Base-by-base conservation (phyloP, 2,113 vertebrate species). In the Siniperca chuatsi region DNA sequence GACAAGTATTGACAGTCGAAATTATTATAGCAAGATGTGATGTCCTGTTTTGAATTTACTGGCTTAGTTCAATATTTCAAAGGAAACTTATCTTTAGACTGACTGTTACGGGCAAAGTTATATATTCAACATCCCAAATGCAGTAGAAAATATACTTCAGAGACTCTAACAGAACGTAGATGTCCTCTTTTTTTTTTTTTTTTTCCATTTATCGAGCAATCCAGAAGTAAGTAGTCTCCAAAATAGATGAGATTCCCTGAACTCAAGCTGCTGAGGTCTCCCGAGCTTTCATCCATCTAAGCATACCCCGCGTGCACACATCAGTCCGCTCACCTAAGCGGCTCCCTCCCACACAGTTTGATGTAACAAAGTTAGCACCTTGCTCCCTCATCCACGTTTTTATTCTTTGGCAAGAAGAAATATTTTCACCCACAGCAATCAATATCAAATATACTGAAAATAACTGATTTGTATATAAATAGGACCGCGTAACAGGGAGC, bases 361-460 rank as follows among this genome's bases (percentile, higher is more conserved):
- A 82, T 64, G 62, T 48, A 83, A 79, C 77, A 78, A 57, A 82
- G 75, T 82, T 48, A 65, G 37, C 46, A 11, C 62, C 58, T 60
- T 46, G 13, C n/a, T 65, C 80, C 70, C 76, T 75, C 76, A 54
- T 20, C 33, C 68, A n/a, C 0, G 6, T 23, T 79, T 83, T 83
- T 52, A 72, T 81, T 81, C 58, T 62, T 37, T 75, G 70, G 76
- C 68, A 52, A n/a, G 66, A 54, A 69, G 58, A 66, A 60, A 64
- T 71, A 50, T 82, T 75, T 91, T 86, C 73, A 73, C 72, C 79
- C 68, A 13, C 64, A 48, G 69, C 54, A 58, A 88, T 91, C 83
- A 21, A 87, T 88, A 75, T 68, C 3, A 78, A 76, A 69, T 66
- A 64, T 78, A 71, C 33, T 29, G 29, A 29, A 29, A 29, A 29